Evolutionary conservation across 1,140 invertebrate genomes (phyloP).

Genomic region (Drosophila setifemur): DNA sequence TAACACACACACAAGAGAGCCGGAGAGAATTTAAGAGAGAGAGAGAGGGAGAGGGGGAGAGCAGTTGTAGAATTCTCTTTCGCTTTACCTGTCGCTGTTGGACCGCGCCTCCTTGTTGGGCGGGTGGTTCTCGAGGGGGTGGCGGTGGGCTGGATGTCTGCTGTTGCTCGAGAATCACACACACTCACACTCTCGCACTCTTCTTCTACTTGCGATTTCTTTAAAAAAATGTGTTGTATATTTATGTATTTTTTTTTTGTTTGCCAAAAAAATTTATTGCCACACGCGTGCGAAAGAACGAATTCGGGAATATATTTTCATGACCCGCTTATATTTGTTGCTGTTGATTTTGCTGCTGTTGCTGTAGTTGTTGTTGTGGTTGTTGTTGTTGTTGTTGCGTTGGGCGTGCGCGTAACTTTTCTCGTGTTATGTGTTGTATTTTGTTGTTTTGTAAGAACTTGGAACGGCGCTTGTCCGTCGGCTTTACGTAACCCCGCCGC

Average conservation of each 20-base stretch:
- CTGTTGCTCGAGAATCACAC: constrained; percentile 38
- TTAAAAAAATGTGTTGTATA: constrained; percentile 31
- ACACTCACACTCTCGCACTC: background rate
- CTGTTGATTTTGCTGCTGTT: constrained; percentile 7
- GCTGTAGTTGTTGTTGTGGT: constrained; percentile 18
- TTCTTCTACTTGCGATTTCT: constrained; percentile 31
- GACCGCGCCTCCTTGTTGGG: constrained; percentile 67
- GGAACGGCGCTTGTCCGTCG: constrained; percentile 49
- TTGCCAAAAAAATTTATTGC: constrained; percentile 68
- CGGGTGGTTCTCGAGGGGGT: background rate
- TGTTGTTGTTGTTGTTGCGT: constrained; percentile 40
- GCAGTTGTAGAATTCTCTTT: constrained; percentile 17
- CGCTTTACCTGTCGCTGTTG: constrained; percentile 51
- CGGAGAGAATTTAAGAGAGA: background rate
- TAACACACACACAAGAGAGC: constrained; percentile 43
- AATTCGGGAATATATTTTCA: constrained; percentile 48
- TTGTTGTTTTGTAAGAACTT: constrained; percentile 75
- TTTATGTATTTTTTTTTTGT: constrained; percentile 35
- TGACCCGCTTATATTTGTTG: constrained; percentile 21
- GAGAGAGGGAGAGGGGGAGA: background rate
- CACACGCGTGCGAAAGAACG: constrained; percentile 67
- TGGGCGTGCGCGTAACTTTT: constrained; percentile 63
- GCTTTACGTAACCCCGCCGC: constrained; percentile 72
- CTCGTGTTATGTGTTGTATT: constrained; percentile 40
- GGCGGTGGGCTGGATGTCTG: background rate